phyloP scores from a whole-genome alignment of 2,113 vertebrate genomes.

The Coreoperca whiteheadi region DNA sequence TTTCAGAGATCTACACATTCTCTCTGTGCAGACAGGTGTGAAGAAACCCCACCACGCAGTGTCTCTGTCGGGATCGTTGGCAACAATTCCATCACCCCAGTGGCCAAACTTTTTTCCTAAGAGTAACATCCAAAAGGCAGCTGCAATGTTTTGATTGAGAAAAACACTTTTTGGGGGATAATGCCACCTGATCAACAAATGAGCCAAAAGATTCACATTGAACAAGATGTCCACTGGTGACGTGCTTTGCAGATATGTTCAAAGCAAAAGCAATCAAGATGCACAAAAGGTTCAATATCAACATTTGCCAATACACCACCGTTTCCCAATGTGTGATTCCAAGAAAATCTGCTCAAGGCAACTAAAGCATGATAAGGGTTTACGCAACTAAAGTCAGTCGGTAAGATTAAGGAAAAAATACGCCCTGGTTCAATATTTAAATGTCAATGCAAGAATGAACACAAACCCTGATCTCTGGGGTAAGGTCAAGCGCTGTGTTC shows the following conservation, averaged over 20 bases:
- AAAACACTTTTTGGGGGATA: neutral
- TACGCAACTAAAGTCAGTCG: neutral
- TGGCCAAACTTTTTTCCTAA: neutral
- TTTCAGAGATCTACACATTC: neutral
- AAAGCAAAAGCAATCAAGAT: neutral
- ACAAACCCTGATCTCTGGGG: neutral
- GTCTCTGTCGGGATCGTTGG: slow-evolving; percentile 7
- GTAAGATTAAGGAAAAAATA: neutral
- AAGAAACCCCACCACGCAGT: slow-evolving; percentile 15
- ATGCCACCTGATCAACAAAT: neutral
- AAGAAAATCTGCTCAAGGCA: neutral
- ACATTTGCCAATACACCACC: neutral
- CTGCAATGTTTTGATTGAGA: neutral
- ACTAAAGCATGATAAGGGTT: neutral
- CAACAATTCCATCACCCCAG: slow-evolving; percentile 14
- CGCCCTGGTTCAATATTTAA: neutral
- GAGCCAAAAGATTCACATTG: neutral
- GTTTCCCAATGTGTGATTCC: neutral
- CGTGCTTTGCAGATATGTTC: neutral
- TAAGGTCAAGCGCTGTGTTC: neutral
- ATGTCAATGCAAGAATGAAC: neutral
- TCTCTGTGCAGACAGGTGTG: neutral
- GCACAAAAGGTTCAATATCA: neutral
- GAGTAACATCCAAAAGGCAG: neutral
- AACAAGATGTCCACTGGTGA: neutral